Base-by-base conservation (phyloP, 2,113 vertebrate genomes). In the Acrocephalus kingi region DNA sequence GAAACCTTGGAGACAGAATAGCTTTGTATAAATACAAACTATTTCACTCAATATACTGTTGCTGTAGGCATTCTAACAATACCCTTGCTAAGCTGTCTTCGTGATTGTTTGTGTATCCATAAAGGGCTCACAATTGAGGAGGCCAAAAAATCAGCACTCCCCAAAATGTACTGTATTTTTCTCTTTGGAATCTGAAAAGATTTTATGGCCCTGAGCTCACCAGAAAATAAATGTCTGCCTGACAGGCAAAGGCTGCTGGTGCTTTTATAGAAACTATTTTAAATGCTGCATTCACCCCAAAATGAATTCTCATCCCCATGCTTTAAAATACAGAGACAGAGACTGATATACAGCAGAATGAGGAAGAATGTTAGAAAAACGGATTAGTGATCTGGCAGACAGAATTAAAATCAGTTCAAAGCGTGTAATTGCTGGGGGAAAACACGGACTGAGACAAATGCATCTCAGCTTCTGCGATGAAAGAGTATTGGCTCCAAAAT, bases 401-500 rank as follows among this genome's bases (percentile, higher is more conserved):
- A 0, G 73, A 90, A 75, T 91, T 90, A 74, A 84, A 92, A 92
- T 90, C 10, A 33, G 43, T 84, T 90, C 69, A 87, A 75, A 90
- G 82, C 0, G 0, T 92, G 64, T 75, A 89, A 52, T 41, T 84
- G 28, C 84, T 64, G 41, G 28, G 52, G 80, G 66, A 91, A 91
- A 94, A 64, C 28, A 55, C 13, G 61, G 52, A 33, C 80, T 89
- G 89, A 89, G 77, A 76, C 45, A 78, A 95, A 94, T 84, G 41
- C 41, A 46, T 92, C 49, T 94, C 69, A 79, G 8, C 56, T 82
- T 69, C 41, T 61, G 66, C 4, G 66, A 75, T 95, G 91, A 91
- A 95, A 95, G 87, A 82, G 49, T 95, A 58, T 87, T 96, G 95
- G 93, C 89, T 94, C 23, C 66, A 89, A 82, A 95, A 2, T 10